Evolutionary conservation across 2,888 invertebrate genomes (phyloP).

Genomic region (Tetragonisca angustula): DNA sequence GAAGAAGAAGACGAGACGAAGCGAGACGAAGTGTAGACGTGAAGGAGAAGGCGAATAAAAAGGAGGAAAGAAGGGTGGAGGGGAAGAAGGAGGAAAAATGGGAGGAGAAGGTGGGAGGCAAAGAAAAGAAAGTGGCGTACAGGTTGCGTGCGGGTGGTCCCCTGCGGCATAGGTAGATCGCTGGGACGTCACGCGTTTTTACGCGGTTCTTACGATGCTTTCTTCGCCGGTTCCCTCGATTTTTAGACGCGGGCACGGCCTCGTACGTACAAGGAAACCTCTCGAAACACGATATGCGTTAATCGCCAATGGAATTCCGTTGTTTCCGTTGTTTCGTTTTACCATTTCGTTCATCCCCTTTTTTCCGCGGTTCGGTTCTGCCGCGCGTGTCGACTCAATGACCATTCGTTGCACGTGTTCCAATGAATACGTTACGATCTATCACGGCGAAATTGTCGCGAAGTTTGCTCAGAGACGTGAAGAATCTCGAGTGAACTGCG

Average conservation of each 20-base stretch:
- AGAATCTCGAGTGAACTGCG: not conserved
- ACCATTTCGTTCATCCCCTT: not conserved
- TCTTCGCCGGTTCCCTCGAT: constrained; percentile 52
- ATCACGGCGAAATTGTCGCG: not conserved
- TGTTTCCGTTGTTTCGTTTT: constrained; percentile 12
- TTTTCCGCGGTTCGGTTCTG: not conserved
- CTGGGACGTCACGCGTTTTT: constrained; percentile 77
- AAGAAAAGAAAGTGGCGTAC: constrained; percentile 71
- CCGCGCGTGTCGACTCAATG: not conserved
- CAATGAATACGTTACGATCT: not conserved
- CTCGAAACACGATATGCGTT: constrained; percentile 37
- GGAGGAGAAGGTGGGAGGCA: constrained; percentile 65
- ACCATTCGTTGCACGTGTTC: not conserved
- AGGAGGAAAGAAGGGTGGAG: constrained; percentile 25
- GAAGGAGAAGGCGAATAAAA: too few relatives aligned
- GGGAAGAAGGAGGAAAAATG: constrained; percentile 56
- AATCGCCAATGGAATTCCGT: constrained; percentile 39
- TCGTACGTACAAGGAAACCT: constrained; percentile 13
- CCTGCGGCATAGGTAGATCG: constrained; percentile 78
- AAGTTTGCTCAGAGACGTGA: not conserved
- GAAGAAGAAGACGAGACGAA: not conserved
- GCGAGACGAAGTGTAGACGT: not conserved
- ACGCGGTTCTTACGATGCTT: constrained; percentile 66
- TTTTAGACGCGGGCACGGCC: constrained; percentile 24
- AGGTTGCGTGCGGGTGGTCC: constrained; percentile 82